These are phyloP conservation scores for Syngnathus rostellatus DNA, from an alignment of 2,797 vertebrate species.

Conservation along the genomic window DNA sequence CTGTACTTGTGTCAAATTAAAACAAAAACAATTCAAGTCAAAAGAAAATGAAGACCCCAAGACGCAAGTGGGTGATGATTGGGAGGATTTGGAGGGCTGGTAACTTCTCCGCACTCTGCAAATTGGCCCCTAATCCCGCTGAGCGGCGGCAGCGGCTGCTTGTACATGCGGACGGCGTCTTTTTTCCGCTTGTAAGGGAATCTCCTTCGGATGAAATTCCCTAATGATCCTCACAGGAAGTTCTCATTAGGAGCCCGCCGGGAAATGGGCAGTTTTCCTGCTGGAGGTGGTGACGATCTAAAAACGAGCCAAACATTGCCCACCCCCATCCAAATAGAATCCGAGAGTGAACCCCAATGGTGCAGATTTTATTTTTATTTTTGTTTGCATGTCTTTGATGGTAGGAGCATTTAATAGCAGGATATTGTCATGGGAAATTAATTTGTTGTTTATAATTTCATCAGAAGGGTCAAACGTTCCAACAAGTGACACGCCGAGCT, in stretches of 20 bases:
- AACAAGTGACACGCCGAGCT: not conserved
- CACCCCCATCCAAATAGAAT: not conserved
- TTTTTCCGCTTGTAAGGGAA: slow-evolving; percentile 56
- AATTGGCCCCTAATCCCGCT: slow-evolving; percentile 50
- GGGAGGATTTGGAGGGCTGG: slow-evolving; percentile 10
- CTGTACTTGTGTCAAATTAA: too few relatives aligned
- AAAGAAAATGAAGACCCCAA: not conserved
- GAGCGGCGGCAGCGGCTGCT: slow-evolving; percentile 40
- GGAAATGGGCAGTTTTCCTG: not conserved
- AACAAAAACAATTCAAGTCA: too few relatives aligned
- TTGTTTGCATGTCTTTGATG: not conserved
- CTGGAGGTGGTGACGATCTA: too few relatives aligned
- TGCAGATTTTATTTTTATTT: not conserved
- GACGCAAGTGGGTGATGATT: slow-evolving; percentile 1
- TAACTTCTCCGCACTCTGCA: slow-evolving; percentile 33
- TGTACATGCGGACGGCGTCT: slow-evolving; percentile 39
- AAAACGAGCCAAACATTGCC: not conserved
- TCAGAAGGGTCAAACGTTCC: not conserved
- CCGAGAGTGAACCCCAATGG: not conserved
- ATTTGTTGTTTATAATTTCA: not conserved
- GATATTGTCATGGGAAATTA: not conserved
- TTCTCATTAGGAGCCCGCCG: slow-evolving; percentile 47
- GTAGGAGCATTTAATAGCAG: not conserved
- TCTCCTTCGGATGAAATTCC: slow-evolving; percentile 45
- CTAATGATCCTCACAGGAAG: slow-evolving; percentile 58